Conservation (phyloP, 2,888 invertebrate species). For the Dorcus hopei region DNA sequence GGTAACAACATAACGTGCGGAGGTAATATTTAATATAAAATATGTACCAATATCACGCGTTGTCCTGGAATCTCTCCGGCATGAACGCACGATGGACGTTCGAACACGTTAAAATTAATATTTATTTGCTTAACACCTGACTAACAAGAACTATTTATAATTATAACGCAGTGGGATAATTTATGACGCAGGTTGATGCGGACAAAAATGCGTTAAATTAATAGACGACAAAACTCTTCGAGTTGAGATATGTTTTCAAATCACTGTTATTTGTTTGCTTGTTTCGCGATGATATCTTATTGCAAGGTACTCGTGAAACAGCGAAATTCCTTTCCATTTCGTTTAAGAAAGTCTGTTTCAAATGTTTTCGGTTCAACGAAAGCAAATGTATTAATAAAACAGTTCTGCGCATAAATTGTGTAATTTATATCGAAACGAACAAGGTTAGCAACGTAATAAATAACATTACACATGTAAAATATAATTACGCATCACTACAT, state of each 20-base stretch:
- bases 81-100: not conserved
- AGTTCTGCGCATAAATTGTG: no score
- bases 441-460: no score
- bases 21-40: slow-evolving; percentile 4
- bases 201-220: not conserved
- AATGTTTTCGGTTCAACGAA: no score
- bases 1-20: slow-evolving; percentile 7
- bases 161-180: not conserved
- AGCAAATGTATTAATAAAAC: no score
- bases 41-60: slow-evolving; percentile 12
- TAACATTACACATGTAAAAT: no score
- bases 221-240: not conserved
- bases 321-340: no score
- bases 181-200: not conserved
- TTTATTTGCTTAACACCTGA: slow-evolving; percentile 1
- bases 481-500: no score
- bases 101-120: not conserved
- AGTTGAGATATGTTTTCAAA: not conserved
- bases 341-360: no score
- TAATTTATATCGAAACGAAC: no score
- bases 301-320: no score
- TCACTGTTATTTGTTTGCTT: not conserved
- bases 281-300: not conserved
- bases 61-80: slow-evolving; percentile 1
- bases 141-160: slow-evolving; percentile 1